Evolutionary conservation across 1,140 invertebrate species (phyloP), one percentile per base, ranked within the genome.

Genomic region (Teleogryllus occipitalis): DNA sequence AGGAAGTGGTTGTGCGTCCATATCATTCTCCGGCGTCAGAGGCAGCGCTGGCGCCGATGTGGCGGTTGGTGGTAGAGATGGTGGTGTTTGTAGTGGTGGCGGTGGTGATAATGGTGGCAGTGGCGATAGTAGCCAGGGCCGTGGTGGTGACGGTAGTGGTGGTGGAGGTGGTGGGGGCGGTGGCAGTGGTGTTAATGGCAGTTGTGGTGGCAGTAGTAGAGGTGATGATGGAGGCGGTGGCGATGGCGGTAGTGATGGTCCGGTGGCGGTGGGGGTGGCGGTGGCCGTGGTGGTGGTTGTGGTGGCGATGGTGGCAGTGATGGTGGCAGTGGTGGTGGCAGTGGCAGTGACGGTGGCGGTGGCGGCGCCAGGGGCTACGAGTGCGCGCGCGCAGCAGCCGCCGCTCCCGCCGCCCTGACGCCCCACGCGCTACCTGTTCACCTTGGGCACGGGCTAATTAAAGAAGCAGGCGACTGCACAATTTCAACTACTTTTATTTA

Each of bases 401-500:
- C 54, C 54, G 7, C 54, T 18, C 10, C 7, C 54, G 18, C 54
- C 54, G 54, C 54, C 54, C 54, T 18, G 54, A 65, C 54, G 54
- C 10, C 54, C 54, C 54, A 18, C 18, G 54, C 18, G 18, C 54
- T 65, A 10, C 54, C 54, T 65, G 54, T 65, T 65, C 54, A 65
- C 54, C 54, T 65, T 65, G 54, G 54, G 54, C 10, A 18, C 54
- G 54, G 54, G 54, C 54, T 65, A 65, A 65, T 65, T 65, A 65
- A 65, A 65, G 54, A 65, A 10, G 54, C 54, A 65, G 54, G 54
- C 2, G 54, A 65, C 54, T 65, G 54, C 54, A 65, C 54, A 65
- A 65, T 65, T 65, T 65, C 54, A 65, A 65, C 54, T 65, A 65
- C 54, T 65, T 65, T 65, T 65, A 65, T 65, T 65, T 65, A 65